Evolutionary conservation across 1,140 invertebrate genomes (phyloP).

Genomic region (Nymphalis io): DNA sequence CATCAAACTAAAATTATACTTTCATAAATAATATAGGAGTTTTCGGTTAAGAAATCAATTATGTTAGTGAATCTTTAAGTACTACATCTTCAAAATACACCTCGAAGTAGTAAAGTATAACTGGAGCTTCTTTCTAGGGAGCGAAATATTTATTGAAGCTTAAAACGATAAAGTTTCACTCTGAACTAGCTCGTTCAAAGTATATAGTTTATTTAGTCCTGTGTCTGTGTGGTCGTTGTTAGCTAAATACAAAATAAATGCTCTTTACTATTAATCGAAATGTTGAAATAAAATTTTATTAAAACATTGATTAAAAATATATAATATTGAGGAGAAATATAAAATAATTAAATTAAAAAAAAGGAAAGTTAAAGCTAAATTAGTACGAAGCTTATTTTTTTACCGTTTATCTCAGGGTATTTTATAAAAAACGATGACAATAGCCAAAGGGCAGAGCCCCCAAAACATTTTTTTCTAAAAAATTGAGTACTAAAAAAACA

Average conservation of each 20-base stretch:
- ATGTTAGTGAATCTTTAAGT: conserved; percentile 5
- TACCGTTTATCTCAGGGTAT: too few species aligned
- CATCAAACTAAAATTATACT: too few species aligned
- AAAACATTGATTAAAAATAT: too few species aligned
- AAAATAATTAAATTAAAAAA: not conserved
- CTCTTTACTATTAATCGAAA: too few species aligned
- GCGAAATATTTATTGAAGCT: conserved; percentile 27
- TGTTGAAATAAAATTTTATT: too few species aligned
- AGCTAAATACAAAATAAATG: conserved; percentile 5
- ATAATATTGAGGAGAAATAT: too few species aligned
- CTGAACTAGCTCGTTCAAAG: conserved; percentile 14
- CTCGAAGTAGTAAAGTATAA: conserved; percentile 12
- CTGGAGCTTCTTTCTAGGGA: conserved; percentile 11
- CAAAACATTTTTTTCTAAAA: too few species aligned
- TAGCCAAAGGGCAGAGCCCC: too few species aligned
- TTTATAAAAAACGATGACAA: too few species aligned
- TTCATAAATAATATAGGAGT: too few species aligned
- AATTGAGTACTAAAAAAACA: too few species aligned
- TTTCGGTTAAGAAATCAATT: not conserved
- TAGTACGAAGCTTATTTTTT: too few species aligned
- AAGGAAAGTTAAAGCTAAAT: not conserved
- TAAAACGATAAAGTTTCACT: conserved; percentile 29
- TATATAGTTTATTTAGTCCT: conserved; percentile 14
- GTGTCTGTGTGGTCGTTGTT: not conserved
- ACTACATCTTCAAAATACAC: conserved; percentile 8